Conservation (phyloP, 35 echinoderm and acorn worm species). For the Apostichopus californicus region DNA sequence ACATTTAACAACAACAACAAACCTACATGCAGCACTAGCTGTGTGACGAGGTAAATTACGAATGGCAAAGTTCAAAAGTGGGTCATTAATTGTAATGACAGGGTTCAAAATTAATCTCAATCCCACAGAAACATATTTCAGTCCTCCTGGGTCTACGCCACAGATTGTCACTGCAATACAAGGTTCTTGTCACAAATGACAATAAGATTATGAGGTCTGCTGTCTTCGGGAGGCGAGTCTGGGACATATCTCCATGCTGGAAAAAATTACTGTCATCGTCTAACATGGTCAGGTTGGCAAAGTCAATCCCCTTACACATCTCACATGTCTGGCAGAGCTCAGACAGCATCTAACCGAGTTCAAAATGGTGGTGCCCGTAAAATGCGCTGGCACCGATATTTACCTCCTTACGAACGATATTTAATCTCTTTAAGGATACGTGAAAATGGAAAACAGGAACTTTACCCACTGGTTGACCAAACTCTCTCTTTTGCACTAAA, state of each 20-base stretch:
- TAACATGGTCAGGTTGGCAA: conserved; percentile 2
- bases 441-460: not conserved
- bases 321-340: not conserved
- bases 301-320: not conserved
- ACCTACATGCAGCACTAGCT: not conserved
- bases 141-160: not conserved
- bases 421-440: not conserved
- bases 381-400: not conserved
- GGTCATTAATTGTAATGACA: conserved; percentile 25
- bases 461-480: not conserved
- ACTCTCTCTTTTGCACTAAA: not conserved
- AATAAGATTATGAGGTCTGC: not conserved
- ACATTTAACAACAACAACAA: conserved; percentile 28
- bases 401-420: not conserved
- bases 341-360: not conserved
- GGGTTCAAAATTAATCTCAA: not conserved
- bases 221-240: not conserved
- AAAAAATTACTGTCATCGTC: not conserved
- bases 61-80: conserved; percentile 41
- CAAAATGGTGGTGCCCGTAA: not conserved
- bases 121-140: not conserved
- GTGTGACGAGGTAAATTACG: not conserved
- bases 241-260: not conserved
- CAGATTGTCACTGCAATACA: not conserved
- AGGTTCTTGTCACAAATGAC: not conserved